Percentiles rank a stretch among this genome's conserved stretches.
These are phyloP conservation scores for Bombycilla garrulus DNA, from an alignment of 2,113 vertebrate species.

Conservation along the genomic window DNA sequence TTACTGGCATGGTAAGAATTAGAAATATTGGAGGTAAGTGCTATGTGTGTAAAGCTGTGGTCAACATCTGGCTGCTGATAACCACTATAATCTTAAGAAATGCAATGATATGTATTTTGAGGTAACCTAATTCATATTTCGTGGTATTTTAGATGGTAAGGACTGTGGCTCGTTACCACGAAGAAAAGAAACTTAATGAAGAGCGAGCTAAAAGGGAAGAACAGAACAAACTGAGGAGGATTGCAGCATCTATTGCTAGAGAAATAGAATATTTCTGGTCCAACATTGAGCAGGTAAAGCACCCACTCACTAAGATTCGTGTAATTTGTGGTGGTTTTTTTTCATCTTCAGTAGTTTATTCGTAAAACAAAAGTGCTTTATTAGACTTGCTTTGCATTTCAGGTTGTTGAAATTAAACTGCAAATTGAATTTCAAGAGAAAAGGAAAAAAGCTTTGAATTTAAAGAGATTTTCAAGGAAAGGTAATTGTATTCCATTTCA, in stretches of 20 bases:
- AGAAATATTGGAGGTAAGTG: background rate
- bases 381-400: constrained; percentile 1
- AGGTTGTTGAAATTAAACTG: constrained; percentile 93
- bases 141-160: constrained; percentile 81
- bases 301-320: background rate
- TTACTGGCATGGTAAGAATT: background rate
- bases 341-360: background rate
- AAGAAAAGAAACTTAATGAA: constrained; percentile 82
- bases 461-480: constrained; percentile 79
- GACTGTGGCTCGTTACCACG: constrained; percentile 87
- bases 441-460: constrained; percentile 80
- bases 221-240: constrained; percentile 82
- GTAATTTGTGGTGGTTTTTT: background rate
- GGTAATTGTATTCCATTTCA: constrained; percentile 65
- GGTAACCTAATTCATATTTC: background rate
- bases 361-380: background rate
- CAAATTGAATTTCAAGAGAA: constrained; percentile 91
- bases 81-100: background rate
- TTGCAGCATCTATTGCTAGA: constrained; percentile 86
- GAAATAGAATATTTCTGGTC: constrained; percentile 93
- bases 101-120: background rate
- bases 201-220: constrained; percentile 82
- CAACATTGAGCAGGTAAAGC: constrained; percentile 87
- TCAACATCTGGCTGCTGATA: background rate
- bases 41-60: background rate